Evolutionary conservation across 2,113 vertebrate genomes (phyloP), one percentile per base, ranked within the genome.

Genomic region (Chionomys nivalis): DNA sequence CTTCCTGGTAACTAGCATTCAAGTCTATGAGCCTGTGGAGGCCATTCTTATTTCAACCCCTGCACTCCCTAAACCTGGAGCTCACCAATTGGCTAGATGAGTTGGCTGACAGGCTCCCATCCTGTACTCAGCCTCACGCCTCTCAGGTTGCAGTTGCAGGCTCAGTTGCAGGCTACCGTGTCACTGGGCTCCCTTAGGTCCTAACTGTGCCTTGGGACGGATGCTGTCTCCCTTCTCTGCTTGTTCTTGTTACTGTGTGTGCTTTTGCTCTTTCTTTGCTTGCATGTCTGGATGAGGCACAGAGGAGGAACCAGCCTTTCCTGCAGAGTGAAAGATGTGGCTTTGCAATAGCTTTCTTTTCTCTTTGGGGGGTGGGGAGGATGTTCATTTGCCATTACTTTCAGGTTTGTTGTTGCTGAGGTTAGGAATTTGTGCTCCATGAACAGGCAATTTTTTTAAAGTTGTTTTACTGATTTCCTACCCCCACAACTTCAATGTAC

Each of bases 391-490:
- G 47, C 16, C 21, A 17, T 66, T 36, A 24, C n/a, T 91, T 95
- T 75, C 4, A 86, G 36, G 28, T 90, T 76, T 70, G 44, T 68
- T 93, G 58, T 68, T 90, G 58, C 31, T 81, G 36, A 39, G n/a
- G 11, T 90, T 78, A 92, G 73, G 90, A 89, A 70, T 89, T 81
- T 89, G 79, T 94, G n/a, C 47, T 77, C 44, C 24, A 81, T 16
- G 70, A 76, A 79, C 44, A 36, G 44, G 47, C 47, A 55, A 70
- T 42, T 33, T 33, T 85, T 87, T 39, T 23, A 55, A 78, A 87
- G 16, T 7, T 36, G 58, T 78, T 66, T 14, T 42, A 52, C 12
- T 87, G 10, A 49, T 16, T 5, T 76, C 24, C 5, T 9, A 12
- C 0, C 1, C 14, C 2, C 2, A 3, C 19, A 4, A 19, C n/a